Conservation (phyloP, 2,797 vertebrate genomes). For the Nyctibius grandis region DNA sequence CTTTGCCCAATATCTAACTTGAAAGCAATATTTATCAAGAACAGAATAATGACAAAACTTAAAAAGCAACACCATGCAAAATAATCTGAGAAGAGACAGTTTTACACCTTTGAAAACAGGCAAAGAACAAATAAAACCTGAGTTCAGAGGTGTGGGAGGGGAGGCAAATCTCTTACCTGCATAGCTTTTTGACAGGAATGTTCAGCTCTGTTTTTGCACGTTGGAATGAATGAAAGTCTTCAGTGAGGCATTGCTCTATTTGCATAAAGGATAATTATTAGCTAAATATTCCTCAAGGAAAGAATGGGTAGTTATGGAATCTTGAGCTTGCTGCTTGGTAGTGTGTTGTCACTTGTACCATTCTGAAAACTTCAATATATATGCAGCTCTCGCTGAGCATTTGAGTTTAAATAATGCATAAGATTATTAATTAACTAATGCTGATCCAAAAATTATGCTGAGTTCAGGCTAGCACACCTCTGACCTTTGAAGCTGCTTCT, state of each 20-base stretch:
- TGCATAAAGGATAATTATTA: slow-evolving; percentile 40
- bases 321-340: neutral
- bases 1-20: neutral
- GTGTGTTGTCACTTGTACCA: neutral
- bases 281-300: neutral
- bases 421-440: slow-evolving; percentile 66
- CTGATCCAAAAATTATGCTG: slow-evolving; percentile 49
- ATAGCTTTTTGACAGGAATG: neutral
- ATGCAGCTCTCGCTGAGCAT: neutral
- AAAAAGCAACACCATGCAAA: neutral
- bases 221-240: slow-evolving; percentile 36
- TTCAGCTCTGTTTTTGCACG: neutral
- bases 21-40: neutral
- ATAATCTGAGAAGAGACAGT: neutral
- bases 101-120: neutral
- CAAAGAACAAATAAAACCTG: neutral
- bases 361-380: neutral
- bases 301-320: neutral
- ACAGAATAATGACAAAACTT: neutral
- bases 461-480: slow-evolving; percentile 5
- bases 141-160: neutral
- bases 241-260: neutral
- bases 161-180: slow-evolving; percentile 33
- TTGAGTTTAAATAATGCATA: slow-evolving; percentile 44
- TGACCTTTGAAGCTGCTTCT: slow-evolving; percentile 60